Evolutionary conservation across 2,888 invertebrate species (phyloP).

Genomic region (Hirudinaria manillensis): DNA sequence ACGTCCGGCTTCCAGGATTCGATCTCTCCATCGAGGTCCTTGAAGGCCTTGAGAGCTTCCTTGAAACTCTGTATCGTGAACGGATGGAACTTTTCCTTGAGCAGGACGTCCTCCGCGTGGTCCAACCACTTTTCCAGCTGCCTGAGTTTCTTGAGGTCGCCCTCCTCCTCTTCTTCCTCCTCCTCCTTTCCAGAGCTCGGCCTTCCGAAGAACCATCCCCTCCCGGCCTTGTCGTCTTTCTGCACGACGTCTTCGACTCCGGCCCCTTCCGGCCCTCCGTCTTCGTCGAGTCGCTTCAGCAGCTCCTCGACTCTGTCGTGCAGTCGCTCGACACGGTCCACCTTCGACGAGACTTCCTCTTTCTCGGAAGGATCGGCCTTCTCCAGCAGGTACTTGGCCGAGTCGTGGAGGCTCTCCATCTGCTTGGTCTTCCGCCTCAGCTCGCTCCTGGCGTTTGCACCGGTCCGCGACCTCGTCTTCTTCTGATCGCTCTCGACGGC

Average conservation of each 20-base stretch:
- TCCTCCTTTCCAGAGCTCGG: neutral
- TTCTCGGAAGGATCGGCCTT: neutral
- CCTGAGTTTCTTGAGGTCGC: neutral
- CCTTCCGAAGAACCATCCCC: neutral
- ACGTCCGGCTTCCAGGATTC: constrained; percentile 23
- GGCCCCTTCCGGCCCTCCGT: neutral
- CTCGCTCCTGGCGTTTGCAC: constrained; percentile 1
- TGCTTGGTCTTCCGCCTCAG: constrained; percentile 17
- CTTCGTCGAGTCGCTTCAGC: neutral
- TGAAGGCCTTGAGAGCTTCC: neutral
- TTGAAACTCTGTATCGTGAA: neutral
- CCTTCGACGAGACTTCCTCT: constrained; percentile 15
- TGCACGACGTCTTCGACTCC: neutral
- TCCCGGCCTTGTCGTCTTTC: neutral
- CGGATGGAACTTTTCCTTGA: constrained; percentile 1
- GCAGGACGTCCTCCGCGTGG: neutral
- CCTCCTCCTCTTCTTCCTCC: constrained; percentile 8
- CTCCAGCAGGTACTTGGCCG: constrained; percentile 16
- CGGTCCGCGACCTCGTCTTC: neutral
- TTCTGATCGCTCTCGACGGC: neutral
- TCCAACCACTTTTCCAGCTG: constrained; percentile 20
- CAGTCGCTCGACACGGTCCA: neutral
- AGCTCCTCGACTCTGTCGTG: neutral
- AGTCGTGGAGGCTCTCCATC: neutral
- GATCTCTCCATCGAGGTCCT: constrained; percentile 23